phyloP scores from a whole-genome alignment of 2,113 vertebrate species.

The Lynx canadensis region DNA sequence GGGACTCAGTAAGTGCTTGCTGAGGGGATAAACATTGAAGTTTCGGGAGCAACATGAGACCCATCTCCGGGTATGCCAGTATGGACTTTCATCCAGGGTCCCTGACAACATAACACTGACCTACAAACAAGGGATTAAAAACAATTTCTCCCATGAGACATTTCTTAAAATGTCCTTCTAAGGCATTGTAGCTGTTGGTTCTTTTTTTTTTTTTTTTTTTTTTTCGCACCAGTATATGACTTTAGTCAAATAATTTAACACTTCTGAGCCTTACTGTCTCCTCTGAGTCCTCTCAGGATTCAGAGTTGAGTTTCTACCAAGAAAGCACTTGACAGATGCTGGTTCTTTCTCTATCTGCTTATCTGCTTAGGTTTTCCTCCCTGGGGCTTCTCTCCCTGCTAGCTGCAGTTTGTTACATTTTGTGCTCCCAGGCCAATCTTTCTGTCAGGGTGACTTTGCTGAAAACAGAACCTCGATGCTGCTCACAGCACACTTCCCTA shows the following conservation, averaged over 20 bases:
- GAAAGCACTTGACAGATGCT: background rate
- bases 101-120: fast-evolving
- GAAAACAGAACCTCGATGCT: background rate
- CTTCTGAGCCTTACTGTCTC: background rate
- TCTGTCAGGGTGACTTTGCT: background rate
- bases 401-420: background rate
- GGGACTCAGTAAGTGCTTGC: background rate
- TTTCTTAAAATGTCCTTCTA: background rate
- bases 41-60: background rate
- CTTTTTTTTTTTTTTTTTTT: background rate
- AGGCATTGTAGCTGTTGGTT: background rate
- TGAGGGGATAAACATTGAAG: background rate
- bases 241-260: background rate
- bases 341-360: background rate
- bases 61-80: background rate
- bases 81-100: background rate
- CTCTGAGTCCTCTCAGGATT: background rate
- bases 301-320: background rate
- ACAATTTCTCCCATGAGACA: background rate
- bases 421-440: background rate
- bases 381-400: background rate
- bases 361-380: background rate
- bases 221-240: background rate
- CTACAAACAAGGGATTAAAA: background rate
- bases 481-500: background rate